phyloP scores from a whole-genome alignment of 1,140 invertebrate species.

The Hermatobates lingyangjiaoensis region DNA sequence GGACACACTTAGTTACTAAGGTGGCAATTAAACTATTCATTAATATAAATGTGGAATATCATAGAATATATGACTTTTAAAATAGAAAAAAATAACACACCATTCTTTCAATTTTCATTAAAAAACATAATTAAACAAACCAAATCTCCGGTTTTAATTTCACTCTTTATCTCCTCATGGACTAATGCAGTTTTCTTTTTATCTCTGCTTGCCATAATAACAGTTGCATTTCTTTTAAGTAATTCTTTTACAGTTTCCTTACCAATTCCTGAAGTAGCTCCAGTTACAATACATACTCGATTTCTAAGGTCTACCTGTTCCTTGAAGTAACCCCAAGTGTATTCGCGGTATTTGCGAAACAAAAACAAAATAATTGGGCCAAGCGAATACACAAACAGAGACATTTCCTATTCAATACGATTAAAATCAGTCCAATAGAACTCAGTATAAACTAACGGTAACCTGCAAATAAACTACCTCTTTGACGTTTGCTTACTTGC shows the following conservation, averaged over 20 bases:
- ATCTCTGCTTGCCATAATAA: constrained; percentile 55
- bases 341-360: neutral
- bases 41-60: neutral
- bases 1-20: neutral
- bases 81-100: neutral
- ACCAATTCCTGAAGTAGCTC: constrained; percentile 62
- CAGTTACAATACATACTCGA: constrained; percentile 54
- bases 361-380: neutral
- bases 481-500: no score
- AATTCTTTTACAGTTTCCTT: constrained; percentile 49
- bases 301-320: neutral
- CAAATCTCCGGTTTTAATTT: constrained; percentile 34
- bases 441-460: no score
- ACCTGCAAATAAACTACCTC: no score
- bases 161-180: constrained; percentile 35
- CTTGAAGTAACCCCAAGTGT: neutral
- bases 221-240: constrained; percentile 38
- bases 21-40: neutral
- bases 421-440: no score
- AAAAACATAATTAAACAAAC: constrained; percentile 23
- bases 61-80: neutral
- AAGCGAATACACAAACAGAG: no score
- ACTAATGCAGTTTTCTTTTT: constrained; percentile 35
- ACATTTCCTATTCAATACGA: no score
- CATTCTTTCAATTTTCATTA: neutral